A percentile compares a stretch with the other conserved stretches of the same genome.
phyloP scores from a whole-genome alignment of 2,888 invertebrate genomes.

The Euzophera pinguis region DNA sequence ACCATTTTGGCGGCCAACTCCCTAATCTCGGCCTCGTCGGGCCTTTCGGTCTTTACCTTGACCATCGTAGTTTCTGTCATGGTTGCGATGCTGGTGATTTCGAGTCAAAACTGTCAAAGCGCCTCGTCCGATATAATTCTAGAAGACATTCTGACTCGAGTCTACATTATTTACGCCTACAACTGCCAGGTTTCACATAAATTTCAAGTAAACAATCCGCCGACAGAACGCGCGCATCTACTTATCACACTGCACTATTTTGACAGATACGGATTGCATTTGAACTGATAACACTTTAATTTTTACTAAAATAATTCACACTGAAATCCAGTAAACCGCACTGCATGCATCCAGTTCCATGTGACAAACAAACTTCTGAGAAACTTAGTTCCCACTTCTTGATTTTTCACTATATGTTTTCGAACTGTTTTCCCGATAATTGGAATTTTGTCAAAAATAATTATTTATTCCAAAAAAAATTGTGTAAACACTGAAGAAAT shows the following conservation, averaged over 20 bases:
- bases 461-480: background rate
- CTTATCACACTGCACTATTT: conserved; percentile 54
- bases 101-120: conserved; percentile 17
- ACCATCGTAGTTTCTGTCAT: conserved; percentile 56
- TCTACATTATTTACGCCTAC: conserved; percentile 60
- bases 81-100: conserved; percentile 28
- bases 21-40: conserved; percentile 92
- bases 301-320: background rate
- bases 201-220: conserved; percentile 57
- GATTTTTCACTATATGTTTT: background rate
- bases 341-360: conserved; percentile 23
- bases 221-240: conserved; percentile 42
- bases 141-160: conserved; percentile 26
- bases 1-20: conserved; percentile 93
- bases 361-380: conserved; percentile 38
- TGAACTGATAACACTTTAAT: conserved; percentile 24
- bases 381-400: background rate
- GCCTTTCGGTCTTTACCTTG: conserved; percentile 86
- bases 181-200: conserved; percentile 38
- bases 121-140: conserved; percentile 12
- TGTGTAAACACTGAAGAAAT: conserved; percentile 30
- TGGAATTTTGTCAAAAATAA: background rate
- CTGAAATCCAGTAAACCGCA: background rate
- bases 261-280: conserved; percentile 49
- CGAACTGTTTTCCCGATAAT: background rate